phyloP scores from a whole-genome alignment of 2,113 vertebrate genomes.

The Albula glossodonta region DNA sequence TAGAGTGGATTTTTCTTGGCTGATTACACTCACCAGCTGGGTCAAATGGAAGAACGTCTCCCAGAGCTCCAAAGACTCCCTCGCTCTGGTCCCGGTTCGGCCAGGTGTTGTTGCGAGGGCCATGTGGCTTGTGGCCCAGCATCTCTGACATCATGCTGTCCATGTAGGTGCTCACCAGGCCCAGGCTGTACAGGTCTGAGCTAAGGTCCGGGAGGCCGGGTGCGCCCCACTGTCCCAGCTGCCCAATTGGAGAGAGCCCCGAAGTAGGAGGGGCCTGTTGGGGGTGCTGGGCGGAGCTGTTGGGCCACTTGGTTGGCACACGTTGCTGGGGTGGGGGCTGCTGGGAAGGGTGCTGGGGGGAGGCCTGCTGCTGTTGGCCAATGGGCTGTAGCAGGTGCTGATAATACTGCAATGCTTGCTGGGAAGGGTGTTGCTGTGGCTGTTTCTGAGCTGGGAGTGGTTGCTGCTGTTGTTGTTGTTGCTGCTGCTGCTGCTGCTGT shows the following conservation, averaged over 20 bases:
- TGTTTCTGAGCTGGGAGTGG: conserved; percentile 28
- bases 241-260: conserved; percentile 80
- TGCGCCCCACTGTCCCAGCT: conserved; percentile 86
- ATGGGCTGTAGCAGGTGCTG: conserved; percentile 90
- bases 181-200: conserved; percentile 94
- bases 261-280: conserved; percentile 56
- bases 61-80: conserved; percentile 88
- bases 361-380: conserved; percentile 68
- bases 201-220: conserved; percentile 87
- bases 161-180: conserved; percentile 97
- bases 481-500: conserved; percentile 31
- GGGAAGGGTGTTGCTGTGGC: conserved; percentile 68
- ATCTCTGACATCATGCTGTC: conserved; percentile 95
- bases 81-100: conserved; percentile 96
- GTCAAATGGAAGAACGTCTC: conserved; percentile 92
- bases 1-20: neutral
- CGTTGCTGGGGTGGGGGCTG: conserved; percentile 66
- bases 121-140: conserved; percentile 93
- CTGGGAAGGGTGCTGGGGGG: conserved; percentile 65
- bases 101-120: conserved; percentile 97
- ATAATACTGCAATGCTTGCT: conserved; percentile 86
- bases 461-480: conserved; percentile 56
- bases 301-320: conserved; percentile 83
- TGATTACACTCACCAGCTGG: conserved; percentile 81
- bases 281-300: conserved; percentile 75